Evolutionary conservation across 2,113 vertebrate species (phyloP).

Genomic region (Haplotaxodon microlepis): DNA sequence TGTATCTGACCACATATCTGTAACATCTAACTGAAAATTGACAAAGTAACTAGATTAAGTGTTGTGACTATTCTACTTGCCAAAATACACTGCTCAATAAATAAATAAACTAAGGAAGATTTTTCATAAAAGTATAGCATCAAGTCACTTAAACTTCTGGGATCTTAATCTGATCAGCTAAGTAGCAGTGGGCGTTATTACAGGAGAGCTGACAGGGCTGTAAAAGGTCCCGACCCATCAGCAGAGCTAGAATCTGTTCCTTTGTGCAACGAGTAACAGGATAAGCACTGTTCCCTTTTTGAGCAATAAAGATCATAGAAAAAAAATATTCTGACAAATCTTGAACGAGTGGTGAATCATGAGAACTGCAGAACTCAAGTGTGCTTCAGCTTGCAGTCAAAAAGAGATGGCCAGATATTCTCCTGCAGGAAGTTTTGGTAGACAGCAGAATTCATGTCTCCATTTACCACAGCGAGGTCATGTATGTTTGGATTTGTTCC

Average conservation of each 20-base stretch:
- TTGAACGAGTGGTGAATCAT: neutral
- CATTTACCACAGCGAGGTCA: neutral
- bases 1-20: neutral
- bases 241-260: neutral
- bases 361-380: fast-evolving
- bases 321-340: neutral
- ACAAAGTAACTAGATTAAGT: neutral
- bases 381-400: neutral
- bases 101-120: neutral
- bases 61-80: neutral
- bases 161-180: neutral
- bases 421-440: neutral
- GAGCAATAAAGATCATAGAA: neutral
- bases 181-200: neutral
- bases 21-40: neutral
- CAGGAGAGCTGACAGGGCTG: neutral
- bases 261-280: neutral
- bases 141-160: neutral
- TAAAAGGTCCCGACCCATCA: neutral
- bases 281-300: neutral
- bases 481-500: neutral
- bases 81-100: neutral
- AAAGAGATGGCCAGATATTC: neutral
- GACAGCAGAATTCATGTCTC: neutral
- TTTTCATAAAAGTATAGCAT: neutral